Evolutionary conservation across 2,797 vertebrate genomes (phyloP).

Genomic region (Pangasius krempfi): DNA sequence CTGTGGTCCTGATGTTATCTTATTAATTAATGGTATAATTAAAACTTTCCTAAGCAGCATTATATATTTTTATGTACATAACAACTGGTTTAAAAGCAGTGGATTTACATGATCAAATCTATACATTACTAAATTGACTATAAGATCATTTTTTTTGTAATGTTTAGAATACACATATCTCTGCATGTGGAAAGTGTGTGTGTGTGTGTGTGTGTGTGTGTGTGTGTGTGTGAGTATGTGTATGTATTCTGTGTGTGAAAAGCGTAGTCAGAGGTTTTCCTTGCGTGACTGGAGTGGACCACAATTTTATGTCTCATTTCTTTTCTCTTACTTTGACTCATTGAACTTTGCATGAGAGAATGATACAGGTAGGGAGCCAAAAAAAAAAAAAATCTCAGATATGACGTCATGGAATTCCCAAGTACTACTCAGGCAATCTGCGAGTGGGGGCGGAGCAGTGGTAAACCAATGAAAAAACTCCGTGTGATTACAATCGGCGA

Average conservation of each 20-base stretch:
- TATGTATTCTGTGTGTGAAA: constrained; percentile 33
- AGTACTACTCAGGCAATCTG: constrained; percentile 48
- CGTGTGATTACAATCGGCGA: constrained; percentile 55
- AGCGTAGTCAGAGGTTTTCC: constrained; percentile 27
- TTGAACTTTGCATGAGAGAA: constrained; percentile 53
- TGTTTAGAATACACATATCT: too few relatives aligned
- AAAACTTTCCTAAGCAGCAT: not conserved
- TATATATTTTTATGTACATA: not conserved
- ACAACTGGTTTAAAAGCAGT: not conserved
- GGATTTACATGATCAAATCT: not conserved
- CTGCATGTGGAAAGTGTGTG: not conserved
- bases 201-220: not conserved
- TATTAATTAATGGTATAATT: not conserved
- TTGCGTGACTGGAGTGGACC: constrained; percentile 54
- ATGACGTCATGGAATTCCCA: constrained; percentile 62
- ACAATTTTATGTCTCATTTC: constrained; percentile 58
- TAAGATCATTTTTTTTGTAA: too few relatives aligned
- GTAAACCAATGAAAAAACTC: constrained; percentile 77
- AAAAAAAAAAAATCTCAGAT: constrained; percentile 75
- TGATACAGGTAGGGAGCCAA: constrained; percentile 60
- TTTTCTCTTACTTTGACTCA: constrained; percentile 54
- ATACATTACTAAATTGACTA: not conserved
- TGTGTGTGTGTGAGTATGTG: not conserved
- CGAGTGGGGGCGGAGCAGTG: constrained; percentile 60
- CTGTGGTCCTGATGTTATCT: not conserved